These are phyloP conservation scores for Thereva unica DNA, from an alignment of 2,888 invertebrate species.

Conservation along the genomic window DNA sequence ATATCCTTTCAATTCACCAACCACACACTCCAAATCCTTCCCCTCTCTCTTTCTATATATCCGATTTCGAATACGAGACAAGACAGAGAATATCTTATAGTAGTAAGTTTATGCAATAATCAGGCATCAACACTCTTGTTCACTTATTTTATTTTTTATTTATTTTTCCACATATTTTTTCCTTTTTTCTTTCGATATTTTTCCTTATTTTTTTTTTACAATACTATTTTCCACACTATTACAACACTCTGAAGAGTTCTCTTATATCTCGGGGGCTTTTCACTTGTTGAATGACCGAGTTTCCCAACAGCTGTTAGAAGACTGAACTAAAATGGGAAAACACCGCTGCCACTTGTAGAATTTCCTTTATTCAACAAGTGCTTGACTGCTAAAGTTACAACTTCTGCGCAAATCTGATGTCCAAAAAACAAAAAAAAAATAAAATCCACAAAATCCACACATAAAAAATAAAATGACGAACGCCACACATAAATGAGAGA, in stretches of 20 bases:
- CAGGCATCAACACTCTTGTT: too few relatives aligned
- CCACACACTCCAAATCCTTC: too few relatives aligned
- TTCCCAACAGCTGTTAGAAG: constrained; percentile 40
- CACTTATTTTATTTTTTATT: too few relatives aligned
- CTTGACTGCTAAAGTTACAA: constrained; percentile 13
- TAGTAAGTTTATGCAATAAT: too few relatives aligned
- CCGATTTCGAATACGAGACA: too few relatives aligned
- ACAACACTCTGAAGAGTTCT: not conserved
- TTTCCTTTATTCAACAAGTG: constrained; percentile 41
- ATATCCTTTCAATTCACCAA: too few relatives aligned
- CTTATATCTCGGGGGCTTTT: not conserved
- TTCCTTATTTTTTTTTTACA: not conserved
- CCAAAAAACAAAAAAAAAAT: constrained; percentile 4
- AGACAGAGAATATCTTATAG: too few relatives aligned
- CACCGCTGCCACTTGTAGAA: constrained; percentile 40
- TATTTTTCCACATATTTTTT: not conserved
- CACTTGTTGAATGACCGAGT: constrained; percentile 41
- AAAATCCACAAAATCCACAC: constrained; percentile 9
- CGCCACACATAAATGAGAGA: too few relatives aligned
- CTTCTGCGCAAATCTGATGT: constrained; percentile 18
- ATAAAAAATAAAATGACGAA: not conserved
- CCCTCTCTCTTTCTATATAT: too few relatives aligned
- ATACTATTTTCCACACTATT: not conserved
- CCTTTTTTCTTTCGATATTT: constrained; percentile 1
- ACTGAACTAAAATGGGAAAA: constrained; percentile 37